Base-by-base conservation (phyloP, 2,113 vertebrate species). In the Malurus melanocephalus region DNA sequence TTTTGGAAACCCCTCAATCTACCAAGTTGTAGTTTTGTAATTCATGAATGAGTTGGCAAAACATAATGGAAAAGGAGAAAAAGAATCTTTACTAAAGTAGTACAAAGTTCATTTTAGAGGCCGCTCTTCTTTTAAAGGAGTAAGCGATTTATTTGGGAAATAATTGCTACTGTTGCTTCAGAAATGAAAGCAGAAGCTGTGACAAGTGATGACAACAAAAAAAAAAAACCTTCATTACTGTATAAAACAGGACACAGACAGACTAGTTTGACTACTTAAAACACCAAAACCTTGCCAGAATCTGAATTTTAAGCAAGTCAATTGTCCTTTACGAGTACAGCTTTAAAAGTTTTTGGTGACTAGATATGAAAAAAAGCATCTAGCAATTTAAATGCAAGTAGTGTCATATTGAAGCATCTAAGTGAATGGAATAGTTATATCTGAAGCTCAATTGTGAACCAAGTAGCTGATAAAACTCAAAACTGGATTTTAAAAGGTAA, bases 21-120 rank as follows among this genome's bases (percentile, higher is more conserved):
- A 86, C 45, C 66, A 61, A 81, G 22, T 12, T 26, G 32, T 24
- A 74, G 59, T 23, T 80, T 20, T 79, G 67, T 43, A 89, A 71
- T 21, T 86, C 71, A 68, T 84, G 77, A 94, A 93, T 67, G 80
- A 88, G 74, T 38, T 90, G 80, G 80, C 94, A 95, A 88, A 27
- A 87, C 0, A 8, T 59, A 94, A 61, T 42, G 78, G 84, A 94
- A 95, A 93, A 91, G 9, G 16, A 87, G 45, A 61, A 92, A 83
- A 87, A 80, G 49, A 80, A 69, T 87, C 80, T 88, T 88, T 79
- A 87, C 16, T 84, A 6, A 84, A 92, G 49, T 35, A 90, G 90
- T 86, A 78, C 59, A 79, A 90, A 94, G 91, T 80, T 92, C 64
- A 87, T 38, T 80, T 71, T 52, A 51, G 86, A 91, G 65, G 72